Evolutionary conservation across 2,888 invertebrate genomes (phyloP), one percentile per base, ranked within the genome.

Genomic region (Cheilosia soror): DNA sequence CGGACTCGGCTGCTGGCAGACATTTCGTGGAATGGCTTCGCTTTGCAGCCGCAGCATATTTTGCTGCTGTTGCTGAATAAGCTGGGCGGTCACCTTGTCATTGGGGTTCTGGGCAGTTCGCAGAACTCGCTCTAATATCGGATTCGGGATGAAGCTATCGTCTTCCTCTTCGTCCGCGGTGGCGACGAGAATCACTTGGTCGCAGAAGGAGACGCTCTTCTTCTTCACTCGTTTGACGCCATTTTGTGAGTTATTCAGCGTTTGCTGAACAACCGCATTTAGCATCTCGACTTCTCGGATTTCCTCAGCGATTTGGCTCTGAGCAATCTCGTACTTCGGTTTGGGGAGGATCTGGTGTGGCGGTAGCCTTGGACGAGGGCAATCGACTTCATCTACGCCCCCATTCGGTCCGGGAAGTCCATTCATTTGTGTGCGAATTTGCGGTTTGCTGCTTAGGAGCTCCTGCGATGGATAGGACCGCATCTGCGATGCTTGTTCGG

Each of bases 161-260:
- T 97, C 97, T 92, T 97, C 97, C 89, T 97, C 96, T 88, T 98
- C 97, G 89, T 98, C 98, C 0, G 97, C 97, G 0, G 97, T 97
- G 4, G 98, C 97, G 11, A 98, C 98, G 73, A 98, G 93, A 84
- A 97, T 97, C 0, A 98, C 97, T 92, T 98, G 97, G 91, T 98
- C 98, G 90, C 98, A 98, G 92, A 98, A 98, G 0, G 98, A 98
- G 4, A 98, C 98, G 77, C 97, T 97, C 92, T 98, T 98, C 94
- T 98, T 98, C 90, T 97, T 97, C 0, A 95, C 94, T 78, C 95
- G 94, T 65, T 94, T 93, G 0, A 93, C 91, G 92, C 92, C 91
- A 93, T 88, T 71, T 42, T 84, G 94, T 4, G 92, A 92, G 92
- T 93, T 90, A 92, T 94, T 92, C 90, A 93, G 87, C 1, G 93